Base-by-base conservation (phyloP, 2,113 vertebrate species). In the Melospiza melodia region DNA sequence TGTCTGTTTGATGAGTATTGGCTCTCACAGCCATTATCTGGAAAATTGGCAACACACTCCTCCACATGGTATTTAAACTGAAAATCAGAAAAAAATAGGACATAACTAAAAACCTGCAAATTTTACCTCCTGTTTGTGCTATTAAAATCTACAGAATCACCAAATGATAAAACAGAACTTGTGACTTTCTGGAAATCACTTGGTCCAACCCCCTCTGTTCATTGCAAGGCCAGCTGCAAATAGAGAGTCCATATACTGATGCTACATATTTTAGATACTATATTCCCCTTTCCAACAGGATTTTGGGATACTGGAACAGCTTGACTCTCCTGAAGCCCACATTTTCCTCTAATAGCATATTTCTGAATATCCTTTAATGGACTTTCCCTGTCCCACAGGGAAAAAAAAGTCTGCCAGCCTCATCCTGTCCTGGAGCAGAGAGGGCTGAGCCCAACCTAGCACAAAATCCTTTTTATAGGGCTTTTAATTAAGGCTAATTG, bases 401-500 rank as follows among this genome's bases (percentile, higher is more conserved):
- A 35, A 65, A 37, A 37, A 77, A 73, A 54, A 46, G 25, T 52
- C 59, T 76, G 59, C 46, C 80, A 92, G 39, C 24, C 48, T 84
- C 39, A 86, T 51, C 35, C 18, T 35, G 48, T 23, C 63, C 43
- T 51, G 19, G 5, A 12, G 37, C 24, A 18, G 41, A 11, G 21
- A 16, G 4, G 8, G 16, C 30, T 77, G 73, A 90, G 35, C 57
- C 30, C 43, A 84, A 4, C 6, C 25, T 33, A 49, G 62, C 3
- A 66, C 1, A 66, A 83, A 92, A 66, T 92, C 43, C 27, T 75
- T 80, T 90, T 92, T 46, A 69, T 18, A 69, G 90, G 71, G 90
- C 85, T 93, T 92, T 92, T 97, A 93, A 95, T 95, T 92, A 95
- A 57, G 51, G 65, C 52, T 93, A 90, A 97, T 78, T 78, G 93